phyloP scores from a whole-genome alignment of 2,113 vertebrate genomes.

The Lucifuga dentata region DNA sequence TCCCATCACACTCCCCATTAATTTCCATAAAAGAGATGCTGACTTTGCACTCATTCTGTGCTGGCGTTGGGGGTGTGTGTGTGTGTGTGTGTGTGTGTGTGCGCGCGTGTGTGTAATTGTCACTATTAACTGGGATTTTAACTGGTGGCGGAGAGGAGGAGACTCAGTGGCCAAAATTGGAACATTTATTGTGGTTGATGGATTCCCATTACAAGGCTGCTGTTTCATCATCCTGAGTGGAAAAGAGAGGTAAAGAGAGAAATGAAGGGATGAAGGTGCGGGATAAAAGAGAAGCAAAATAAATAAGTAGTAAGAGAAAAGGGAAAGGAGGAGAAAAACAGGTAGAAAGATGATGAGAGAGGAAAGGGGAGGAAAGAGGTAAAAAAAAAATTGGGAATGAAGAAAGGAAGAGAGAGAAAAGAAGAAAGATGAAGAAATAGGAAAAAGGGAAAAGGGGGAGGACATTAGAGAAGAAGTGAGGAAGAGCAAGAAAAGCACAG shows the following conservation, averaged over 20 bases:
- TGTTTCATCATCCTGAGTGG: slow-evolving; percentile 85
- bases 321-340: not conserved
- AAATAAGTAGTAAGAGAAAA: no score
- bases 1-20: slow-evolving; percentile 54
- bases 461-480: slow-evolving; percentile 33
- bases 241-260: not conserved
- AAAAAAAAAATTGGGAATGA: not conserved
- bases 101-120: slow-evolving; percentile 91
- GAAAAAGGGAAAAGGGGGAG: slow-evolving; percentile 20
- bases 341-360: not conserved
- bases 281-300: no score
- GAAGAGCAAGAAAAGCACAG: slow-evolving; percentile 8
- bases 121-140: slow-evolving; percentile 88
- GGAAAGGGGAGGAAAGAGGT: not conserved
- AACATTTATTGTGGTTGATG: slow-evolving; percentile 96
- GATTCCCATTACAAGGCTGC: slow-evolving; percentile 89
- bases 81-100: not conserved
- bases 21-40: slow-evolving; percentile 84
- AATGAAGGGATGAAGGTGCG: not conserved
- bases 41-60: slow-evolving; percentile 84
- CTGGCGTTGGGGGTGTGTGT: slow-evolving; percentile 65
- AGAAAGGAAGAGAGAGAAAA: slow-evolving; percentile 52
- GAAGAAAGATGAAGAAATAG: slow-evolving; percentile 44
- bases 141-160: slow-evolving; percentile 86
- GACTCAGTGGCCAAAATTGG: slow-evolving; percentile 83